Percentiles rank a stretch among this genome's conserved stretches.
Conservation (phyloP, 1,140 invertebrate species). For the Hylaeus volcanicus region DNA sequence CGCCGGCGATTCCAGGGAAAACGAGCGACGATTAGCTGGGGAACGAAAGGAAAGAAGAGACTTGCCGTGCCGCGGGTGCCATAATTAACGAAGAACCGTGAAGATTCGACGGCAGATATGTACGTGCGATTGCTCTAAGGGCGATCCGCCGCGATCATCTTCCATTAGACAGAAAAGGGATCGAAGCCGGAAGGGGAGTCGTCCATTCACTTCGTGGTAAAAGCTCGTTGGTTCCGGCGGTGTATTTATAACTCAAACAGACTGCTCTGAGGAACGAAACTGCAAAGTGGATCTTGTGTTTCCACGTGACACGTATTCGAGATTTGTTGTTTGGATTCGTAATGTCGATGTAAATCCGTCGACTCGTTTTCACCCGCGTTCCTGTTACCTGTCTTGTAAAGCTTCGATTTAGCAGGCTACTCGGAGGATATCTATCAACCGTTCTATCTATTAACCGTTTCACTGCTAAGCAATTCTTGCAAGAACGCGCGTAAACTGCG, state of each 20-base stretch:
- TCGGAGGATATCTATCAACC: too few relatives aligned
- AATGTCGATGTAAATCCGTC: too few relatives aligned
- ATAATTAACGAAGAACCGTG: constrained; percentile 40
- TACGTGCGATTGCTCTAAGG: background rate
- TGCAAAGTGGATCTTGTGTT: constrained; percentile 32
- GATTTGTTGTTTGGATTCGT: too few relatives aligned
- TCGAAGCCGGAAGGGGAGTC: constrained; percentile 38
- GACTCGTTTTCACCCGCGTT: too few relatives aligned
- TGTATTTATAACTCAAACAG: constrained; percentile 47
- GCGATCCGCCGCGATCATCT: constrained; percentile 11
- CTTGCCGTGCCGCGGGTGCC: background rate
- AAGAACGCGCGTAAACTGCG: too few relatives aligned
- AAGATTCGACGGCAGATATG: constrained; percentile 24
- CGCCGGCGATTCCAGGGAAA: background rate
- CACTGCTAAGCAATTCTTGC: too few relatives aligned
- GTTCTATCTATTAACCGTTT: too few relatives aligned
- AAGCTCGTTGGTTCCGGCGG: constrained; percentile 24
- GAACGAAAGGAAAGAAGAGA: background rate
- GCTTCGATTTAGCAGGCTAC: too few relatives aligned
- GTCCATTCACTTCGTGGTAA: constrained; percentile 37
- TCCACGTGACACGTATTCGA: background rate
- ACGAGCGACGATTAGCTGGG: constrained; percentile 44
- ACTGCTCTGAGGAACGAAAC: background rate
- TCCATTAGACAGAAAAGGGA: constrained; percentile 9
- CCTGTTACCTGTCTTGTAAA: too few relatives aligned